These are phyloP conservation scores for Apamea sordens DNA, from an alignment of 2,888 invertebrate species.

Conservation along the genomic window DNA sequence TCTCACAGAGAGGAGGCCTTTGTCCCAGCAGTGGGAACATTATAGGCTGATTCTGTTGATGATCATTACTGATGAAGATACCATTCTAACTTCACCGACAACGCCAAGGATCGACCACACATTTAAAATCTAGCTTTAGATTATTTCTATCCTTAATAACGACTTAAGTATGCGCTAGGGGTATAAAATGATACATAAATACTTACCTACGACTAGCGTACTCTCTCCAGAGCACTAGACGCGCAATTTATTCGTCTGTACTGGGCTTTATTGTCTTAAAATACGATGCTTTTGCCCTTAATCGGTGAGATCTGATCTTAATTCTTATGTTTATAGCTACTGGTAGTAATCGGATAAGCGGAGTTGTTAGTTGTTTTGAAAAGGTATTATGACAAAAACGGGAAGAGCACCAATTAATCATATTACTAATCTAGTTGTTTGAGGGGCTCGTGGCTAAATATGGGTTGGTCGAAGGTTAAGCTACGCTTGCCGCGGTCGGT, in stretches of 20 bases:
- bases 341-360: background rate
- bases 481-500: background rate
- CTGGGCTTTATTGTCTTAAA: constrained; percentile 31
- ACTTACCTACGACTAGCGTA: background rate
- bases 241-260: constrained; percentile 41
- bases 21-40: too few relatives aligned
- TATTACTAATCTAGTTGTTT: background rate
- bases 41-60: too few relatives aligned
- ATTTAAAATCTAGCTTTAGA: background rate
- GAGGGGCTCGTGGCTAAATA: background rate
- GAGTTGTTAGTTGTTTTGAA: background rate
- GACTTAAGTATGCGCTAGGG: background rate
- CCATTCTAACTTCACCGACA: background rate
- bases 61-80: background rate
- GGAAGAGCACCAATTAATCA: background rate
- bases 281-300: constrained; percentile 34
- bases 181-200: constrained; percentile 6
- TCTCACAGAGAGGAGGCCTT: too few relatives aligned
- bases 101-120: background rate
- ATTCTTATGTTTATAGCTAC: constrained; percentile 8
- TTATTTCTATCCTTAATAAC: background rate
- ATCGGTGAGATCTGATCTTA: constrained; percentile 7
- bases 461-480: background rate
- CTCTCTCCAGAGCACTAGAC: constrained; percentile 32
- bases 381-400: background rate